Base-by-base conservation (phyloP, 2,888 invertebrate species). In the Folsomia manolachei region DNA sequence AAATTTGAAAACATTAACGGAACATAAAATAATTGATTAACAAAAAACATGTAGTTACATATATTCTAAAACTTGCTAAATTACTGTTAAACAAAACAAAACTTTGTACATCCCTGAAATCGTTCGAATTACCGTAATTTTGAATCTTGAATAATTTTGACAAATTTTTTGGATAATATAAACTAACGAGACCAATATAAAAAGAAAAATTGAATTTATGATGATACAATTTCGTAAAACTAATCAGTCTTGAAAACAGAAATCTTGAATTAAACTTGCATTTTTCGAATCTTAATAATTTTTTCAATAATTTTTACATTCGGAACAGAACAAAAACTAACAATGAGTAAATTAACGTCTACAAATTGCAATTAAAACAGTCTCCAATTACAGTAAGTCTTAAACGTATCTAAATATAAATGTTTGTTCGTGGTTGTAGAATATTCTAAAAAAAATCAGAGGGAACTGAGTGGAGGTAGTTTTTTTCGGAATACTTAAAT, bases 181-280 rank as follows among this genome's bases (percentile, higher is more conserved):
- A 39, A 39, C 14, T 9, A 39, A 39, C 39, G 39, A 39, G 39
- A 39, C 39, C 39, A 39, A 39, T 14, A 39, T 39, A 9, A 9
- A 4, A 14, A 39, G 14, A 39, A 39, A 39, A 14, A 39, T 39
- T 39, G 39, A 39, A n/a, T n/a, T n/a, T 39, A 14, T 9, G 39
- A 39, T 39, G 39, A 39, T 14, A 39, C 39, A 39, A 9, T 4
- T 39, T 14, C 7, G 39, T 39, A 52, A 67, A 67, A 67, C 67
- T 67, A 67, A 67, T 67, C 67, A 67, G 67, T 67, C 67, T 67
- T 67, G 67, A 56, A 56, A 56, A 56, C 4, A 52, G 60, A 56
- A 67, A 56, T 64, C n/a, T 4, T 27, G 11, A 19, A 27, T n/a
- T 11, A n/a, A 64, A 64, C 11, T 2, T 24, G 25, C 4, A 18